phyloP scores from a whole-genome alignment of 2,797 vertebrate species.

The Sternotherus odoratus region DNA sequence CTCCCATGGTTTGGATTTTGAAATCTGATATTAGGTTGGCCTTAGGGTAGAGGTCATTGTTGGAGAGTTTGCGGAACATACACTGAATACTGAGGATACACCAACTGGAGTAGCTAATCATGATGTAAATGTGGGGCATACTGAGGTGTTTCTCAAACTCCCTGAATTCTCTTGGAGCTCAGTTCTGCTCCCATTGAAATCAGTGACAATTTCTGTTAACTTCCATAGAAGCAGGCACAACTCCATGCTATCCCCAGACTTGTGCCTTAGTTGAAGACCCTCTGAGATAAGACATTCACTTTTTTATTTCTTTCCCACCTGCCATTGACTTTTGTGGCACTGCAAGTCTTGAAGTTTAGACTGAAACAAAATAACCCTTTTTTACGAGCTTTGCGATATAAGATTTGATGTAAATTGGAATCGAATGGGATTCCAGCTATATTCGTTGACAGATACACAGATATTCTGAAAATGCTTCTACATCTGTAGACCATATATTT shows the following conservation, averaged over 20 bases:
- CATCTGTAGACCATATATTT: background rate
- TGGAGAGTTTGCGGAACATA: background rate
- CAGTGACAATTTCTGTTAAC: background rate
- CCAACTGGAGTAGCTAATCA: background rate
- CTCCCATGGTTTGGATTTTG: background rate
- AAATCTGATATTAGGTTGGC: background rate
- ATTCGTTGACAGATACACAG: background rate
- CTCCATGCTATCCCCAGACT: background rate
- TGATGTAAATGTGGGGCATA: background rate
- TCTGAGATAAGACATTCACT: conserved; percentile 47
- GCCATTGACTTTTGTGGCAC: conserved; percentile 11
- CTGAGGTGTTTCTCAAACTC: background rate
- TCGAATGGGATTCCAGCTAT: background rate
- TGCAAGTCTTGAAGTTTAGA: conserved; percentile 45
- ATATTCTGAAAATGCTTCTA: background rate
- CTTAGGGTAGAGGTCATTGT: background rate
- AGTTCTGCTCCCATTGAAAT: background rate
- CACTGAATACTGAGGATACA: background rate
- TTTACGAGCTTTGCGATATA: background rate
- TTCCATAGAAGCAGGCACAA: background rate
- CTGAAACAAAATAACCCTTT: conserved; percentile 32
- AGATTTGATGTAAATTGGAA: conserved; percentile 40
- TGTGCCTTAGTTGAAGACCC: background rate
- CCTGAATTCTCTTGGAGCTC: background rate
- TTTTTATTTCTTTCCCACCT: conserved; percentile 59